Evolutionary conservation across 1,140 invertebrate species (phyloP).

Genomic region (Drosophila pseudoananassae): DNA sequence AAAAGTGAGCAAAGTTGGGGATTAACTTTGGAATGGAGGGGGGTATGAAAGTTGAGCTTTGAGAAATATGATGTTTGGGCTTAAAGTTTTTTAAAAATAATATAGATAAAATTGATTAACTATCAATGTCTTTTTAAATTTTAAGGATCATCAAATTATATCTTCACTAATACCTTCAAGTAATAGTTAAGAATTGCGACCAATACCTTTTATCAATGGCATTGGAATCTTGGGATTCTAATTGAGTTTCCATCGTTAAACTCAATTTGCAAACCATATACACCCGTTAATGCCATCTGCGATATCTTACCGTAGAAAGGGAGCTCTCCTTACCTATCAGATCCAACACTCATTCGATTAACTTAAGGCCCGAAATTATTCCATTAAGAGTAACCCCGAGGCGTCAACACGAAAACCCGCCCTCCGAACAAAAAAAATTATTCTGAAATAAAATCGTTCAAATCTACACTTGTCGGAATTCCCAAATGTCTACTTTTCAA

Average conservation of each 20-base stretch:
- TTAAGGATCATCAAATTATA: too few species aligned
- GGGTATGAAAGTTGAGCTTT: constrained; percentile 5
- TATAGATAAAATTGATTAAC: too few species aligned
- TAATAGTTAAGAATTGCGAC: too few species aligned
- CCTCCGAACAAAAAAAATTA: constrained; percentile 6
- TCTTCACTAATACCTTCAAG: too few species aligned
- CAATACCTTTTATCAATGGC: too few species aligned
- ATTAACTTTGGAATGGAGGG: constrained; percentile 20
- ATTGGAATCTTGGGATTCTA: background rate
- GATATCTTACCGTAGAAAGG: constrained; percentile 25
- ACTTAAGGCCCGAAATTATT: constrained; percentile 61
- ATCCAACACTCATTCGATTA: constrained; percentile 57
- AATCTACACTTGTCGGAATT: constrained; percentile 70
- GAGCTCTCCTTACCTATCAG: constrained; percentile 4
- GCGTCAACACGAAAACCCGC: constrained; percentile 53
- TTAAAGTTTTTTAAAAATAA: too few species aligned
- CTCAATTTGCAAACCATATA: constrained; percentile 18
- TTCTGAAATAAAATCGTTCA: constrained; percentile 12
- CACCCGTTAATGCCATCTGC: constrained; percentile 40
- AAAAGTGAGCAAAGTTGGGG: constrained; percentile 50
- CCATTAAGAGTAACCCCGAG: constrained; percentile 64
- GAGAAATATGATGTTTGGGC: background rate
- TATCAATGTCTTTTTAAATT: too few species aligned
- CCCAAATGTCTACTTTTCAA: constrained; percentile 81
- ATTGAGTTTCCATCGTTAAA: constrained; percentile 32